These are phyloP conservation scores for Gymnoscelis rufifasciata DNA, from an alignment of 2,888 invertebrate species.

Conservation along the genomic window DNA sequence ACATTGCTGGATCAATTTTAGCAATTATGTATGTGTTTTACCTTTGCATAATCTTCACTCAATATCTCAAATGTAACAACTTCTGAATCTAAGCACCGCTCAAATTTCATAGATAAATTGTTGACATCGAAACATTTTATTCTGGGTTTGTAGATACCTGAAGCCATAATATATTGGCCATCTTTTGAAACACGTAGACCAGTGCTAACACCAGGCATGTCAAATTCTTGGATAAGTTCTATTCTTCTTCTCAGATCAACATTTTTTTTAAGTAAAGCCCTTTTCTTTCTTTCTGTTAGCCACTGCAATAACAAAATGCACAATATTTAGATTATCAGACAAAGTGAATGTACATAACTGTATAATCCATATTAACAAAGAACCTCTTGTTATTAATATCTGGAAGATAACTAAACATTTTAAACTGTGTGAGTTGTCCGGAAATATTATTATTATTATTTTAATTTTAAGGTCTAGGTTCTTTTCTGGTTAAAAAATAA, in stretches of 20 bases:
- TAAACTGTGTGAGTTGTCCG: no score
- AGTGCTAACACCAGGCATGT: constrained; percentile 97
- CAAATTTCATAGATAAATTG: constrained; percentile 97
- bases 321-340: background rate
- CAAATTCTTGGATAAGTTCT: constrained; percentile 98
- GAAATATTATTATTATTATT: no score
- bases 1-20: no score
- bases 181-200: constrained; percentile 91
- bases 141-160: constrained; percentile 97
- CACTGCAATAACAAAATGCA: constrained; percentile 82
- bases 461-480: no score
- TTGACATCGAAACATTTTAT: constrained; percentile 97
- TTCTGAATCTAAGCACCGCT: constrained; percentile 97
- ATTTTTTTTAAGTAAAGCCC: constrained; percentile 91
- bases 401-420: no score
- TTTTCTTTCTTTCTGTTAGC: constrained; percentile 90
- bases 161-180: constrained; percentile 93
- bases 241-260: constrained; percentile 93
- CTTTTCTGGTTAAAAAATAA: no score
- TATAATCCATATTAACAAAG: no score
- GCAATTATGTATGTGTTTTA: no score
- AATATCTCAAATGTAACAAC: constrained; percentile 95
- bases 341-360: no score
- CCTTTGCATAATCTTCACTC: constrained; percentile 98
- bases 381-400: no score